Conservation (phyloP, 2,888 invertebrate species). For the Drosophila austrosaltans region DNA sequence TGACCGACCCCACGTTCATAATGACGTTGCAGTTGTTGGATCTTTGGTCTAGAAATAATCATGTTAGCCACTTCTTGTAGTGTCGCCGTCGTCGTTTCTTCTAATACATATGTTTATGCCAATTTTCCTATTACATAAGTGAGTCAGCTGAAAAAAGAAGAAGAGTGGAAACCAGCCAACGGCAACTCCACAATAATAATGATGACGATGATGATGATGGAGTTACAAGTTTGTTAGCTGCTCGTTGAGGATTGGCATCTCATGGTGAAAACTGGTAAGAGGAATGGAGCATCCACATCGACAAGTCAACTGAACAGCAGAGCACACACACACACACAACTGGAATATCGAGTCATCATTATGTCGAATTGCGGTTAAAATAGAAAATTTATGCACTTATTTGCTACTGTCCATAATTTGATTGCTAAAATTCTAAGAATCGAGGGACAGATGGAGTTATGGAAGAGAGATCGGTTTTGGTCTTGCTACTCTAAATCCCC, state of each 20-base stretch:
- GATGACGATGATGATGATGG: constrained; percentile 24
- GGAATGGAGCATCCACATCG: constrained; percentile 7
- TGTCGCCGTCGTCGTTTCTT: constrained; percentile 32
- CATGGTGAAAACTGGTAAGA: constrained; percentile 31
- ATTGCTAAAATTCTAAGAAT: constrained; percentile 21
- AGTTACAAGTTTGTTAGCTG: constrained; percentile 15
- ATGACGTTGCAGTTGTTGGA: constrained; percentile 60
- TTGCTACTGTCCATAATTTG: constrained; percentile 70
- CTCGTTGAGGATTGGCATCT: constrained; percentile 33
- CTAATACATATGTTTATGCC: constrained; percentile 75
- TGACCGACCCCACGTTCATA: constrained; percentile 30
- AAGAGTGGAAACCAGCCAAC: constrained; percentile 8
- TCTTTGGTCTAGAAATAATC: constrained; percentile 37
- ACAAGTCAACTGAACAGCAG: constrained; percentile 20
- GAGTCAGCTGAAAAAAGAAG: constrained; percentile 67
- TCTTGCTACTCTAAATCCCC: constrained; percentile 44
- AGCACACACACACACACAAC: background rate
- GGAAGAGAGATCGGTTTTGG: background rate
- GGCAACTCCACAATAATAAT: constrained; percentile 18
- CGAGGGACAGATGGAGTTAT: constrained; percentile 11
- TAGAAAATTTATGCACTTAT: constrained; percentile 69
- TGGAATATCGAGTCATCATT: constrained; percentile 64
- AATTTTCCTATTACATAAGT: constrained; percentile 75
- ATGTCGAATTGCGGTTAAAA: constrained; percentile 63
- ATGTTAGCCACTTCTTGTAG: constrained; percentile 47